These are phyloP conservation scores for Sceliomorpha sp. DNA, from an alignment of 2,888 invertebrate genomes.

Conservation along the genomic window DNA sequence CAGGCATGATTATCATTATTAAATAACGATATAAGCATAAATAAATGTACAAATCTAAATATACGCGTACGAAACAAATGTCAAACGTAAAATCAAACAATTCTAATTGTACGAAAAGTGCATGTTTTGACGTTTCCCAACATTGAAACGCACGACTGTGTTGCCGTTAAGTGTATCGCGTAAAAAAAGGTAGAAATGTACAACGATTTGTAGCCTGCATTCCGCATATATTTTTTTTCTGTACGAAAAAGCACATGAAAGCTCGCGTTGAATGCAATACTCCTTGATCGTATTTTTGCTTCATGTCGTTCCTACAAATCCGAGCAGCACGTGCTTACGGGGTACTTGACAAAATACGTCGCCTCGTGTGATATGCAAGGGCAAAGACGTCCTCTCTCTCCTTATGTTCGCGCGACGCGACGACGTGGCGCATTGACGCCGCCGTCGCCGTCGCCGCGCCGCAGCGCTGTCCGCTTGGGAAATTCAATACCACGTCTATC, in stretches of 20 bases:
- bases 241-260: not conserved
- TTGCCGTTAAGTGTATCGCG: too few relatives aligned
- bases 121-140: too few relatives aligned
- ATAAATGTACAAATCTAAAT: too few relatives aligned
- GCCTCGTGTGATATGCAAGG: constrained; percentile 24
- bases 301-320: constrained; percentile 10
- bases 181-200: too few relatives aligned
- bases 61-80: too few relatives aligned
- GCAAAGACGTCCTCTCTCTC: constrained; percentile 54
- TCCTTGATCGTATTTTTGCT: constrained; percentile 10
- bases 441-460: constrained; percentile 62
- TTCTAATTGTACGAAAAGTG: too few relatives aligned
- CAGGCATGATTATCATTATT: too few relatives aligned
- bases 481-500: constrained; percentile 74
- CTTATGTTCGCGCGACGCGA: constrained; percentile 64
- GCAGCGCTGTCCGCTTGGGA: constrained; percentile 69
- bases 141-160: too few relatives aligned
- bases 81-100: too few relatives aligned
- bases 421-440: constrained; percentile 63
- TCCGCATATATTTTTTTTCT: too few relatives aligned
- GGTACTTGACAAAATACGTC: constrained; percentile 22
- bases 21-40: too few relatives aligned
- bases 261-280: not conserved
- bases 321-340: constrained; percentile 16
- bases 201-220: too few relatives aligned